Conservation (phyloP, 2,888 invertebrate genomes). For the Rugalucina vietnamica region DNA sequence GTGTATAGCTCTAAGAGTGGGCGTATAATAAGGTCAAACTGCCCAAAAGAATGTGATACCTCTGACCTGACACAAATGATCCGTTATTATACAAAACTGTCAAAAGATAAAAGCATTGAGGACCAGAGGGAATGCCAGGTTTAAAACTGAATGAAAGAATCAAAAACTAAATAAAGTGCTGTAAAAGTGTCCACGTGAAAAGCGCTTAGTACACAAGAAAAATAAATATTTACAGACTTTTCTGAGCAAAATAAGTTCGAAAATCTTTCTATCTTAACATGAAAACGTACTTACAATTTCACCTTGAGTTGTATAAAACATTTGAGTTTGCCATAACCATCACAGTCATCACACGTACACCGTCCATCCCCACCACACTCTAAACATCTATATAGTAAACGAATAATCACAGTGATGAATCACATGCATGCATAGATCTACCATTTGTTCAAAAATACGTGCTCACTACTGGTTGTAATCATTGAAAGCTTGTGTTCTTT, state of each 20-base stretch:
- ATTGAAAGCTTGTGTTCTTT: too few relatives aligned
- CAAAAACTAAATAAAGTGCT: background rate
- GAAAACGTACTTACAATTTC: constrained; percentile 75
- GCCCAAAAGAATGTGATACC: background rate
- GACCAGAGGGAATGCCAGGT: too few relatives aligned
- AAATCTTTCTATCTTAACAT: background rate
- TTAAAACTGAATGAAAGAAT: background rate
- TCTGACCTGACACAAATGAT: background rate
- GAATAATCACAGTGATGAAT: too few relatives aligned
- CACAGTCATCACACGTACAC: constrained; percentile 78
- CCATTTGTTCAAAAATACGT: too few relatives aligned
- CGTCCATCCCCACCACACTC: constrained; percentile 79
- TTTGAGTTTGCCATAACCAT: constrained; percentile 78
- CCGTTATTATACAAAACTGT: background rate
- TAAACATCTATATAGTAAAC: constrained; percentile 71
- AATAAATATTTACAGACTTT: background rate
- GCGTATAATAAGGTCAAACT: background rate
- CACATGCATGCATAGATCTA: too few relatives aligned
- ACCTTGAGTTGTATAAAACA: constrained; percentile 79
- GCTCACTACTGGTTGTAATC: too few relatives aligned
- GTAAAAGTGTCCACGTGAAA: background rate
- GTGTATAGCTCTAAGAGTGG: background rate
- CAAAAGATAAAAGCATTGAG: too few relatives aligned
- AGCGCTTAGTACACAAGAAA: background rate
- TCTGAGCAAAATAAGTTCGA: background rate